phyloP scores from a whole-genome alignment of 2,797 vertebrate species.

The Periophthalmus magnuspinnatus region DNA sequence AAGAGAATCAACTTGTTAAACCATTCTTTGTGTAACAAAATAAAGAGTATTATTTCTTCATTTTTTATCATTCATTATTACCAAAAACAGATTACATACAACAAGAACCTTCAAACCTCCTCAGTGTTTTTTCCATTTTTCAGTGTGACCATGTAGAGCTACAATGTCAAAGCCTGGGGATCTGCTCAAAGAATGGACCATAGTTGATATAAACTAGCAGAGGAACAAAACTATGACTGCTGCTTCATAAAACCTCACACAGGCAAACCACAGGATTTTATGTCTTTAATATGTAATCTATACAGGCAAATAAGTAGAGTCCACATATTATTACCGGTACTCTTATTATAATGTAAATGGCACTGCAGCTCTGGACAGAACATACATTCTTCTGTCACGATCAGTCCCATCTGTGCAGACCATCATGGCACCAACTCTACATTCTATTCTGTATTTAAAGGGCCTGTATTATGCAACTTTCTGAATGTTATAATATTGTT shows the following conservation, averaged over 20 bases:
- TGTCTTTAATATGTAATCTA: constrained; percentile 6
- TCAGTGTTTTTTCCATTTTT: no score
- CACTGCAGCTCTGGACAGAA: constrained; percentile 4
- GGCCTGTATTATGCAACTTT: no score
- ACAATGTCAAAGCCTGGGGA: not conserved
- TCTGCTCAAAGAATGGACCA: no score
- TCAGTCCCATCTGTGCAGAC: not conserved
- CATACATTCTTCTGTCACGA: not conserved
- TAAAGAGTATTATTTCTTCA: constrained; percentile 49
- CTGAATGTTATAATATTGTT: no score
- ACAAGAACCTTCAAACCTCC: no score
- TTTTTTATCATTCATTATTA: not conserved
- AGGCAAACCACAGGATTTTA: not conserved
- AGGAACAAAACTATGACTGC: not conserved
- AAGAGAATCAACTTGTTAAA: constrained; percentile 70
- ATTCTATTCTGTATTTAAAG: not conserved
- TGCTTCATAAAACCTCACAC: not conserved
- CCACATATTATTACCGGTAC: constrained; percentile 6
- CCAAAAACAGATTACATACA: not conserved
- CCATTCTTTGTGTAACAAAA: constrained; percentile 74
- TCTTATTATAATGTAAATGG: not conserved
- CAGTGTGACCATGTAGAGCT: no score
- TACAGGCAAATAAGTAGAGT: constrained; percentile 1
- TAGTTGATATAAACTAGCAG: not conserved
- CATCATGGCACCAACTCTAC: not conserved